A percentile compares a stretch with the other conserved stretches of the same genome.
Conservation (phyloP, 2,797 vertebrate species). For the Gymnopithys bicolor region DNA sequence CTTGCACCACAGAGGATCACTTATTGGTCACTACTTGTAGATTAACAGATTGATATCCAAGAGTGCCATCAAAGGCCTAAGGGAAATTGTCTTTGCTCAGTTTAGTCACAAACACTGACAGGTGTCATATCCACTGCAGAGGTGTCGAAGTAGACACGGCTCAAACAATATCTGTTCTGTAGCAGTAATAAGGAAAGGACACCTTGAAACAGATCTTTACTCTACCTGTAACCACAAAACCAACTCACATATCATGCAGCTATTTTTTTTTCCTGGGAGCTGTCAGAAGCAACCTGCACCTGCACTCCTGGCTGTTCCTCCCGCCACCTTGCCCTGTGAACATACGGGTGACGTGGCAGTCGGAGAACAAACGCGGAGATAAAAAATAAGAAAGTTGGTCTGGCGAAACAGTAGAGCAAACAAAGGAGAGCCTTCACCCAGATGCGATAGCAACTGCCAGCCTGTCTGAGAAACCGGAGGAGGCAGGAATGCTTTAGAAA, state of each 20-base stretch:
- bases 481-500: not conserved
- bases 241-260: fast-evolving
- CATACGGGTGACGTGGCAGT: not conserved
- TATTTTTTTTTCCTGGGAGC: not conserved
- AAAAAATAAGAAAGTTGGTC: not conserved
- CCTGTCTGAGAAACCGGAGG: not conserved
- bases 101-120: not conserved
- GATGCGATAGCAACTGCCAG: not conserved
- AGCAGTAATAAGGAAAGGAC: not conserved
- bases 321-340: not conserved
- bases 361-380: not conserved
- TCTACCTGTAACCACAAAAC: not conserved
- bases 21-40: not conserved
- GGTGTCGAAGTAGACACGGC: not conserved
- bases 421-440: conserved; percentile 58
- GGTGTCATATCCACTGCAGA: not conserved
- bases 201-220: not conserved
- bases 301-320: not conserved
- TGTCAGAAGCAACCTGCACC: not conserved
- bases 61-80: not conserved
- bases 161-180: not conserved
- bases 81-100: not conserved
- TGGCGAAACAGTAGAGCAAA: conserved; percentile 38
- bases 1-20: not conserved
- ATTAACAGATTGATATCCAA: not conserved